phyloP scores from a whole-genome alignment of 2,888 invertebrate species.

The Plagiodera versicolora region DNA sequence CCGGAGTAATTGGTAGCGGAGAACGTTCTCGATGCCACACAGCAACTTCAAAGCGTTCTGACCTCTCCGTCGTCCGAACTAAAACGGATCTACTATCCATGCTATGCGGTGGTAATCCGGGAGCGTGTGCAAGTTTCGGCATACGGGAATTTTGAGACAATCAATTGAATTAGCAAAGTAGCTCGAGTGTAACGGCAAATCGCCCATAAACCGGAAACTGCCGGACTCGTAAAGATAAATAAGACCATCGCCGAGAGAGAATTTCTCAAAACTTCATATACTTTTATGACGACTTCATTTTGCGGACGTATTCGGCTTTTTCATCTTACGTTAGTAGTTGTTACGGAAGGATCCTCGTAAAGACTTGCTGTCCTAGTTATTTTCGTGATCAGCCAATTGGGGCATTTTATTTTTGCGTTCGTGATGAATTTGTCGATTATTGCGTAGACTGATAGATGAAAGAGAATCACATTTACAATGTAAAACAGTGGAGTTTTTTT shows the following conservation, averaged over 20 bases:
- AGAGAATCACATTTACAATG: no score
- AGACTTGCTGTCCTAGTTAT: no score
- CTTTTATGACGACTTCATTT: constrained; percentile 12
- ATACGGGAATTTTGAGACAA: constrained; percentile 16
- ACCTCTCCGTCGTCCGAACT: neutral
- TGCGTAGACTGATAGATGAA: no score
- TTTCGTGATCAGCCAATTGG: no score
- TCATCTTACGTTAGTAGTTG: neutral
- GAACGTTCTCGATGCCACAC: neutral
- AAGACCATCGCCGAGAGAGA: constrained; percentile 4
- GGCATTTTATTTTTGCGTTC: no score
- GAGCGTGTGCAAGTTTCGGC: constrained; percentile 14
- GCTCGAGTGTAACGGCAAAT: constrained; percentile 12
- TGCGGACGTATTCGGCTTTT: neutral
- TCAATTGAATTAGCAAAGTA: constrained; percentile 15
- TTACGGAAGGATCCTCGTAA: neutral
- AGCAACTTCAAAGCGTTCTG: constrained; percentile 6
- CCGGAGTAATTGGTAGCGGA: neutral
- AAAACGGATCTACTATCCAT: constrained; percentile 13
- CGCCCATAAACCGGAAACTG: constrained; percentile 15
- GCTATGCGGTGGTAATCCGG: constrained; percentile 12
- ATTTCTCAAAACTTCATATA: constrained; percentile 17
- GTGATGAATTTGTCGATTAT: no score
- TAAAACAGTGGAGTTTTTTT: no score
- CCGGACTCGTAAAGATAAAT: constrained; percentile 15